Evolutionary conservation across 2,797 vertebrate species (phyloP).

Genomic region (Helostoma temminkii): DNA sequence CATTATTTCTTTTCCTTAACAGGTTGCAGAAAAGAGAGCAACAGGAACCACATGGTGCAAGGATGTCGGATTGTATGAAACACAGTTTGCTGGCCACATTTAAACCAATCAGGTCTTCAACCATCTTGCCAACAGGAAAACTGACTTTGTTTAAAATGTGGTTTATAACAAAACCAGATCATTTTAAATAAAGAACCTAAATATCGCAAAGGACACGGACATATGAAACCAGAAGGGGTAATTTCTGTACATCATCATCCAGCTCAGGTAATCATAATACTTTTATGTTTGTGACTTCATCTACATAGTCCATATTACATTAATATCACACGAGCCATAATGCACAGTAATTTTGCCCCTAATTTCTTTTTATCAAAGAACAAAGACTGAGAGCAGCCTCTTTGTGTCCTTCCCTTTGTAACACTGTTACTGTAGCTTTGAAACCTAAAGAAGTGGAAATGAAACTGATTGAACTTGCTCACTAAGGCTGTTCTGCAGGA

Average conservation of each 20-base stretch:
- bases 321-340: conserved; percentile 77
- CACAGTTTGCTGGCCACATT: not conserved
- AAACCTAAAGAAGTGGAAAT: conserved; percentile 82
- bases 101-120: conserved; percentile 6
- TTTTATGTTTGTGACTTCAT: conserved; percentile 30
- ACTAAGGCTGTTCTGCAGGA: conserved; percentile 81
- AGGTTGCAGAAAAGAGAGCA: conserved; percentile 4
- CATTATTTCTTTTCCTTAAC: not conserved
- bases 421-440: conserved; percentile 73
- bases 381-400: conserved; percentile 60
- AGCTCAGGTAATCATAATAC: conserved; percentile 32
- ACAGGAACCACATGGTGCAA: not conserved
- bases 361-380: conserved; percentile 78
- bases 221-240: conserved; percentile 7
- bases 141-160: not conserved
- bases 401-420: conserved; percentile 72
- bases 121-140: not conserved
- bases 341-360: conserved; percentile 81
- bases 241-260: conserved; percentile 30
- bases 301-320: conserved; percentile 35
- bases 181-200: not conserved
- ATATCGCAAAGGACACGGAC: not conserved
- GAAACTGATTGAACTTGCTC: conserved; percentile 83
- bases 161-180: conserved; percentile 14
- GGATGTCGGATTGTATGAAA: not conserved